Conservation (phyloP, 2,888 invertebrate species). For the Meiosimyza decipiens region DNA sequence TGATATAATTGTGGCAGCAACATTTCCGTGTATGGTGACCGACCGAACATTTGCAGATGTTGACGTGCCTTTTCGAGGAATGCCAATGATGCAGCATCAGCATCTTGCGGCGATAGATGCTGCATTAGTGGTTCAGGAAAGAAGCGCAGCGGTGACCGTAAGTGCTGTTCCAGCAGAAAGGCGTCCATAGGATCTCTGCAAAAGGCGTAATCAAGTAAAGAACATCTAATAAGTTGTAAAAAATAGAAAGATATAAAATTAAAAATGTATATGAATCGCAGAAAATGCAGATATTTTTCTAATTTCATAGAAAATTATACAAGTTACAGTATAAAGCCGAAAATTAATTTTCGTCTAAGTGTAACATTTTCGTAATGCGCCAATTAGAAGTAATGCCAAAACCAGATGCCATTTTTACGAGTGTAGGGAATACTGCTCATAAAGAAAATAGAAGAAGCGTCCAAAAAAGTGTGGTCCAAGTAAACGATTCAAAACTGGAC, state of each 20-base stretch:
- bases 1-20: slow-evolving; percentile 67
- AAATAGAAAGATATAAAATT: neutral
- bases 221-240: neutral
- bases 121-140: slow-evolving; percentile 67
- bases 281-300: no score
- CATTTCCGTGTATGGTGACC: slow-evolving; percentile 67
- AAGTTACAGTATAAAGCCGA: no score
- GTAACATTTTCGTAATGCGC: no score
- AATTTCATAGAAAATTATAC: no score
- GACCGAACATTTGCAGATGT: slow-evolving; percentile 67
- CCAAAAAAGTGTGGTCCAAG: no score
- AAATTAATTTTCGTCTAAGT: no score
- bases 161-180: slow-evolving; percentile 65
- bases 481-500: no score
- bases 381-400: no score
- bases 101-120: slow-evolving; percentile 65
- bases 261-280: neutral
- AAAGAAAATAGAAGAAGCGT: no score
- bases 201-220: slow-evolving; percentile 20
- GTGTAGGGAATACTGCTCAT: no score
- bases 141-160: slow-evolving; percentile 64
- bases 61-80: slow-evolving; percentile 67
- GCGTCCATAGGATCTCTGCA: slow-evolving; percentile 67
- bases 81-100: slow-evolving; percentile 66
- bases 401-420: no score